phyloP scores from a whole-genome alignment of 1,140 invertebrate species.

The Laodelphax striatellus region DNA sequence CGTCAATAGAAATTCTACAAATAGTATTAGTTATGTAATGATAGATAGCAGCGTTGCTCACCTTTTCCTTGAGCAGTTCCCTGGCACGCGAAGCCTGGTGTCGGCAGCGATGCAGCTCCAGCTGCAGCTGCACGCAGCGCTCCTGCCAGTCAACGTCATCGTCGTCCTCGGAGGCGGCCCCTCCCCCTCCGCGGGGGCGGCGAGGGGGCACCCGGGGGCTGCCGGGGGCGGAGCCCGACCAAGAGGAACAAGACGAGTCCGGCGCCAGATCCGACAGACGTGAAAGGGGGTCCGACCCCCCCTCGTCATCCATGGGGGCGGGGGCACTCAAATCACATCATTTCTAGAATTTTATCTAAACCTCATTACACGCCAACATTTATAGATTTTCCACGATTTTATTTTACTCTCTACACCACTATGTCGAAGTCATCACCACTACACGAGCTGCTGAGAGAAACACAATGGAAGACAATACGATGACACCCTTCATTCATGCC shows the following conservation, averaged over 20 bases:
- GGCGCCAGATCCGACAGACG: constrained; percentile 5
- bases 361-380: neutral
- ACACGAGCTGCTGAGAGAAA: neutral
- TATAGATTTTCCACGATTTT: neutral
- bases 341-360: too few relatives aligned
- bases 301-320: constrained; percentile 5
- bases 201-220: constrained; percentile 10
- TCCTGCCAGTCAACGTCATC: constrained; percentile 66
- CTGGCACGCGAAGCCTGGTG: constrained; percentile 72
- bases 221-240: constrained; percentile 6
- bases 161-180: constrained; percentile 24
- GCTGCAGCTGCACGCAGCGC: constrained; percentile 65
- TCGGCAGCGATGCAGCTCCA: constrained; percentile 68
- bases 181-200: too few relatives aligned
- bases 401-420: neutral
- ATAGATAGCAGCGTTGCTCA: too few relatives aligned
- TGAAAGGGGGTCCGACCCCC: constrained; percentile 9
- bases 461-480: neutral
- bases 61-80: constrained; percentile 77
- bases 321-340: too few relatives aligned
- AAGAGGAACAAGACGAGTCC: constrained; percentile 9
- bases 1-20: too few relatives aligned
- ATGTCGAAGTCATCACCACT: neutral
- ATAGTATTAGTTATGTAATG: too few relatives aligned
- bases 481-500: too few relatives aligned